phyloP scores from a whole-genome alignment of 1,140 invertebrate species.

The Eriosoma lanigerum region DNA sequence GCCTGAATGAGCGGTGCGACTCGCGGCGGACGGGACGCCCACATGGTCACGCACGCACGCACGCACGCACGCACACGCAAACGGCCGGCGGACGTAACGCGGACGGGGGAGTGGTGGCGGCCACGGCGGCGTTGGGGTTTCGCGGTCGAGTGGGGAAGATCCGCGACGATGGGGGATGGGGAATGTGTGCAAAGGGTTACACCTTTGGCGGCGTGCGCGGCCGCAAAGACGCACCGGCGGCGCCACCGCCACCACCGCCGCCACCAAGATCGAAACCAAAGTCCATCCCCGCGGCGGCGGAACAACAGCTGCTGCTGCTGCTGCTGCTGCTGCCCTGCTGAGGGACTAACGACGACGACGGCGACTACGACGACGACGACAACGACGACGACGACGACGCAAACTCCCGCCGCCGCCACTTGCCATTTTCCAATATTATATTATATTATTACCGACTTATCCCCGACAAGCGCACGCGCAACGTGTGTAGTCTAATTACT shows the following conservation, averaged over 20 bases:
- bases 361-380: no score
- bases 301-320: no score
- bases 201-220: constrained; percentile 49
- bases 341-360: not conserved
- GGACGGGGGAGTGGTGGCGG: not conserved
- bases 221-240: constrained; percentile 47
- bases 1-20: constrained; percentile 21
- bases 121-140: not conserved
- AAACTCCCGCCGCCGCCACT: not conserved
- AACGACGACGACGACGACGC: constrained; percentile 14
- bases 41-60: constrained; percentile 37
- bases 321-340: constrained; percentile 50
- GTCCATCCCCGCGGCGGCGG: constrained; percentile 54
- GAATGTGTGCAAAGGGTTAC: constrained; percentile 26
- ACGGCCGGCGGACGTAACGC: no score
- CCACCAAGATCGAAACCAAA: constrained; percentile 42
- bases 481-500: constrained; percentile 29
- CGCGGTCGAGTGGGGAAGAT: not conserved
- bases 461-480: not conserved
- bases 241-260: constrained; percentile 32
- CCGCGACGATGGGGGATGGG: not conserved
- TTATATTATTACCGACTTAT: not conserved
- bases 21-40: constrained; percentile 38
- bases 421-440: not conserved
- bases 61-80: constrained; percentile 33